Evolutionary conservation across 2,888 invertebrate genomes (phyloP).

Genomic region (Athrips mouffetella): DNA sequence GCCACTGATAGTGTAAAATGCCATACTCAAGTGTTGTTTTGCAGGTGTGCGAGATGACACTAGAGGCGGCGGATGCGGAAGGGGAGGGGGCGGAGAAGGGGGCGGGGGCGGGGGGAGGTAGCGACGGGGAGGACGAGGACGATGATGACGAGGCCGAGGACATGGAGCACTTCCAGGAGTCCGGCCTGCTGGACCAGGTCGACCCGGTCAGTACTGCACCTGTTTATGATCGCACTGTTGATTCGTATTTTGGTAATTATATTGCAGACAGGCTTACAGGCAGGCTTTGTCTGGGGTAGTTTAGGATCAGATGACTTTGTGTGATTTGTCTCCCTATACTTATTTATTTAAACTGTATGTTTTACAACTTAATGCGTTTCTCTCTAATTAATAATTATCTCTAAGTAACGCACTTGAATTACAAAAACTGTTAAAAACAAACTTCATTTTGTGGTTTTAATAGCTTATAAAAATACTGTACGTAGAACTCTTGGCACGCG

Average conservation of each 20-base stretch:
- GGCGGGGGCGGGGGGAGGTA: slow-evolving; percentile 50
- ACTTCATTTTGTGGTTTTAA: too few species aligned
- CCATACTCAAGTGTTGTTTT: neutral
- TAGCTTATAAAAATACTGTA: neutral
- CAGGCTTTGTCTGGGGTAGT: too few species aligned
- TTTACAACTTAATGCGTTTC: too few species aligned
- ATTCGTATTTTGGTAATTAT: neutral
- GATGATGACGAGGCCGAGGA: slow-evolving; percentile 96
- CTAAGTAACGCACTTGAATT: too few species aligned
- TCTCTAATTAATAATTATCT: too few species aligned
- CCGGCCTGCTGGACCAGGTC: slow-evolving; percentile 94
- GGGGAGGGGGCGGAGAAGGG: slow-evolving; percentile 68
- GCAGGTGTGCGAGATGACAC: slow-evolving; percentile 86
- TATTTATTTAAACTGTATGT: too few species aligned
- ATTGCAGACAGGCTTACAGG: too few species aligned
- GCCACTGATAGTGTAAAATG: too few species aligned
- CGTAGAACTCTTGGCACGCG: neutral
- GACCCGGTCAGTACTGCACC: slow-evolving; percentile 83
- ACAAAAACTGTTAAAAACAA: too few species aligned
- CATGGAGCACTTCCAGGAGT: slow-evolving; percentile 98
- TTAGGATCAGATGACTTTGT: too few species aligned
- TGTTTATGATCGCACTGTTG: neutral
- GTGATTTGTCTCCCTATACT: too few species aligned
- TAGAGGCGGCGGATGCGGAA: slow-evolving; percentile 81
- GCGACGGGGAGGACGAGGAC: slow-evolving; percentile 87